Percentiles rank a stretch among this genome's conserved stretches.
These are phyloP conservation scores for Hydroisotoma schaefferi DNA, from an alignment of 2,888 invertebrate species.

Conservation along the genomic window DNA sequence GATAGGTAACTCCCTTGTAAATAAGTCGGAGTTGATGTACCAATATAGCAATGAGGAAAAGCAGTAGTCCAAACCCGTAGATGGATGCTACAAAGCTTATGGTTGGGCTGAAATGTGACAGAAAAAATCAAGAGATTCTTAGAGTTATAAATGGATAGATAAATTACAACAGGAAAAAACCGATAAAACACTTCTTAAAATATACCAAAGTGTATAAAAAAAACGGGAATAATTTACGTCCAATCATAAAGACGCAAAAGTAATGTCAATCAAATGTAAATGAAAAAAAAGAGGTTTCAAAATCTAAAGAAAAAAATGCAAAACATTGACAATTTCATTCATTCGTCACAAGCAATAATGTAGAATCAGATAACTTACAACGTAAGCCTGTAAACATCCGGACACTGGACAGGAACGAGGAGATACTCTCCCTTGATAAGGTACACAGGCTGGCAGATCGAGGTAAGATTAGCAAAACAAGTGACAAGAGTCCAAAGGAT, in stretches of 20 bases:
- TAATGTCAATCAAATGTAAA: too few species aligned
- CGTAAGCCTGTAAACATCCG: slow-evolving; percentile 28
- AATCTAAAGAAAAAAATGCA: slow-evolving; percentile 13
- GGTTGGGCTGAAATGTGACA: slow-evolving; percentile 26
- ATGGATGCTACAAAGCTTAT: slow-evolving; percentile 42
- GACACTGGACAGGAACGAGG: slow-evolving; percentile 36
- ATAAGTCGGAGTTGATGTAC: slow-evolving; percentile 37
- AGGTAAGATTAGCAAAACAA: slow-evolving; percentile 28
- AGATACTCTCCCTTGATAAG: slow-evolving; percentile 19
- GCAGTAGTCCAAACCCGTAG: slow-evolving; percentile 29
- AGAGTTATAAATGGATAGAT: too few species aligned
- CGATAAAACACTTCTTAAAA: neutral
- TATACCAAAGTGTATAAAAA: neutral
- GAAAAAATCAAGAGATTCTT: slow-evolving; percentile 1
- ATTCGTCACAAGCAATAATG: too few species aligned
- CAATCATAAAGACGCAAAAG: too few species aligned
- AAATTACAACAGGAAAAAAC: neutral
- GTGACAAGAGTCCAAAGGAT: slow-evolving; percentile 35
- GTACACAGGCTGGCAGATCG: slow-evolving; percentile 41
- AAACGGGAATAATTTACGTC: too few species aligned
- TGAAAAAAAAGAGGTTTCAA: too few species aligned
- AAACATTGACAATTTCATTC: slow-evolving; percentile 23
- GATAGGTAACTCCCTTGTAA: slow-evolving; percentile 41
- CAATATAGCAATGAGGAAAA: slow-evolving; percentile 34
- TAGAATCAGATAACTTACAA: slow-evolving; percentile 5